These are phyloP conservation scores for Leptodactylus fuscus DNA, from an alignment of 2,113 vertebrate species.

Conservation along the genomic window DNA sequence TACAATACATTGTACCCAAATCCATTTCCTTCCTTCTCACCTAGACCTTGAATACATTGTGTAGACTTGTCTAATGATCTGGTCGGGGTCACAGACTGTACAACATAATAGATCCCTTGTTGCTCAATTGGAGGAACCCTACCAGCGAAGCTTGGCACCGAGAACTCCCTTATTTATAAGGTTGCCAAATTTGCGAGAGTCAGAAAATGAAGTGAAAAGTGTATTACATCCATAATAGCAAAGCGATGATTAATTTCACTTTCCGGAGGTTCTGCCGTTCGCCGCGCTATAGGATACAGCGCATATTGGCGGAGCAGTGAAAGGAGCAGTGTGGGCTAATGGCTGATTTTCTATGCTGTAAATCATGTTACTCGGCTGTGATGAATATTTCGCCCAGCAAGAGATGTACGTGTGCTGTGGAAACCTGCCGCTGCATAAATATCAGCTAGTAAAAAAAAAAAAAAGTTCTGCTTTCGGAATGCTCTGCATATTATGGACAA, in stretches of 20 bases:
- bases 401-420: not conserved
- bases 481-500: not conserved
- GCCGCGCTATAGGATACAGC: not conserved
- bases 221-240: not conserved
- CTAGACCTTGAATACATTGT: not conserved
- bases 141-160: not conserved
- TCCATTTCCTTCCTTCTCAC: too few species aligned
- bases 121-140: too few species aligned
- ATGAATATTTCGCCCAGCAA: not conserved
- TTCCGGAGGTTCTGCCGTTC: not conserved
- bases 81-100: too few species aligned
- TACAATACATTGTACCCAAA: too few species aligned
- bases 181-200: not conserved
- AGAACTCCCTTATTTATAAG: not conserved
- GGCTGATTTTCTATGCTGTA: constrained; percentile 10
- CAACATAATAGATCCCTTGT: too few species aligned
- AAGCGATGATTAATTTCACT: not conserved
- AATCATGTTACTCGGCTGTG: not conserved
- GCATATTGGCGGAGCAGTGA: not conserved
- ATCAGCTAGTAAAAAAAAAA: not conserved
- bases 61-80: not conserved
- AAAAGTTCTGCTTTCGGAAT: too few species aligned
- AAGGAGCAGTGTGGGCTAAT: not conserved
- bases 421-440: constrained; percentile 7
- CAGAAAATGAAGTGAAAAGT: not conserved